Evolutionary conservation across 2,888 invertebrate species (phyloP).

Genomic region (Orthosia gracilis): DNA sequence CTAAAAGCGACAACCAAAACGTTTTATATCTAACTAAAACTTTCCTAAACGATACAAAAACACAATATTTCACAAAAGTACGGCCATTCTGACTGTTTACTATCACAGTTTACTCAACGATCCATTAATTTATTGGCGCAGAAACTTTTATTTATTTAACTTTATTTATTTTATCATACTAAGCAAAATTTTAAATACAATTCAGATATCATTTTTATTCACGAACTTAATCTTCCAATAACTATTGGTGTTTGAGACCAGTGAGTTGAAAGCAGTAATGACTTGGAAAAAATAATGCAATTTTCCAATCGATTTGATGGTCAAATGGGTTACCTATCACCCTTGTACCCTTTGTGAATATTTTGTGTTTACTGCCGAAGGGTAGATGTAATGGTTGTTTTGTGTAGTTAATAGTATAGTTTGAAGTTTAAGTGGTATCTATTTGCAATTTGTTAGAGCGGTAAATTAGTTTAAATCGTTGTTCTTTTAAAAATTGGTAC

Average conservation of each 20-base stretch:
- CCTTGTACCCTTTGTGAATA: conserved; percentile 19
- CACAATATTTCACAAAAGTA: conserved; percentile 59
- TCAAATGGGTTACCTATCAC: conserved; percentile 54
- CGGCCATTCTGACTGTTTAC: conserved; percentile 52
- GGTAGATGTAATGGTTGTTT: conserved; percentile 35
- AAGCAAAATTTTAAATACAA: conserved; percentile 15
- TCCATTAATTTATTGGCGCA: conserved; percentile 55
- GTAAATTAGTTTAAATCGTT: not conserved
- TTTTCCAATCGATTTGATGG: conserved; percentile 63
- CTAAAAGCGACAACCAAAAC: conserved; percentile 43
- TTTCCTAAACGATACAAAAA: conserved; percentile 51
- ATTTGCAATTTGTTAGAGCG: conserved; percentile 8
- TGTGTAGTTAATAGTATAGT: conserved; percentile 19
- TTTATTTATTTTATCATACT: conserved; percentile 57
- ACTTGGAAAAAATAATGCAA: conserved; percentile 65
- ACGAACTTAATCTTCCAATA: conserved; percentile 40
- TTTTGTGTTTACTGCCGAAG: conserved; percentile 24
- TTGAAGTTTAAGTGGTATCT: conserved; percentile 24
- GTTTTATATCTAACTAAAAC: conserved; percentile 36
- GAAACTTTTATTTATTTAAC: conserved; percentile 30
- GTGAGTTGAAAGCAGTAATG: conserved; percentile 58
- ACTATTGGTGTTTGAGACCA: conserved; percentile 33
- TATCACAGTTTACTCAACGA: conserved; percentile 44
- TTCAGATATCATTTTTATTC: conserved; percentile 36
- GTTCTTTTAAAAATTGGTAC: not conserved